Conservation (phyloP, 2,888 invertebrate genomes). For the Proisotoma minuta region DNA sequence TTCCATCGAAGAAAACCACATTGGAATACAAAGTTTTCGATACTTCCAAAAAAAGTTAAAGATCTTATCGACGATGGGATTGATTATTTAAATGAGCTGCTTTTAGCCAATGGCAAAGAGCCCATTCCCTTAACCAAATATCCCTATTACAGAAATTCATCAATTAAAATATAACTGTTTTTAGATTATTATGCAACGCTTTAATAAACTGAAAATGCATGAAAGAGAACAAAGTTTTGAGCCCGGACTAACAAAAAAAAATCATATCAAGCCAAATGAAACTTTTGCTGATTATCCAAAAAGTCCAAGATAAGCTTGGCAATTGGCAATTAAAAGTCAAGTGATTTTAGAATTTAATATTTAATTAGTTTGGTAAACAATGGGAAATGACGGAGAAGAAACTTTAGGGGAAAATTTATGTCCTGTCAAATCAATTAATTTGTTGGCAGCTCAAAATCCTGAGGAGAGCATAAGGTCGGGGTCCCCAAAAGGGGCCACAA, state of each 20-base stretch:
- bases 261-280: background rate
- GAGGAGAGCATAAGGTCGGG: slow-evolving; percentile 1
- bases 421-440: slow-evolving; percentile 30
- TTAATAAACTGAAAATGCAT: too few relatives aligned
- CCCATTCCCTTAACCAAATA: slow-evolving; percentile 35
- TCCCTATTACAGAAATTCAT: slow-evolving; percentile 25
- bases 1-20: slow-evolving; percentile 34
- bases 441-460: slow-evolving; percentile 20
- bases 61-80: slow-evolving; percentile 33
- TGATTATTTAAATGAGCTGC: slow-evolving; percentile 33
- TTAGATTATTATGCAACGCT: too few relatives aligned
- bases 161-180: too few relatives aligned
- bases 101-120: slow-evolving; percentile 21
- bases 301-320: background rate
- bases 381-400: slow-evolving; percentile 9
- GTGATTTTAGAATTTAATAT: too few relatives aligned
- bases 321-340: too few relatives aligned
- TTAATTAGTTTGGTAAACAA: too few relatives aligned
- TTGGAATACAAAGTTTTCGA: slow-evolving; percentile 13
- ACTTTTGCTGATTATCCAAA: background rate
- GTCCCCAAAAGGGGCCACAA: background rate
- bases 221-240: too few relatives aligned
- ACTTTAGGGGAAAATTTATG: slow-evolving; percentile 13
- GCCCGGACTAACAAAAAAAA: too few relatives aligned
- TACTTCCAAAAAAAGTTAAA: slow-evolving; percentile 19